Base-by-base conservation (phyloP, 1,140 invertebrate species). In the Aphaenogaster ashmeadi region DNA sequence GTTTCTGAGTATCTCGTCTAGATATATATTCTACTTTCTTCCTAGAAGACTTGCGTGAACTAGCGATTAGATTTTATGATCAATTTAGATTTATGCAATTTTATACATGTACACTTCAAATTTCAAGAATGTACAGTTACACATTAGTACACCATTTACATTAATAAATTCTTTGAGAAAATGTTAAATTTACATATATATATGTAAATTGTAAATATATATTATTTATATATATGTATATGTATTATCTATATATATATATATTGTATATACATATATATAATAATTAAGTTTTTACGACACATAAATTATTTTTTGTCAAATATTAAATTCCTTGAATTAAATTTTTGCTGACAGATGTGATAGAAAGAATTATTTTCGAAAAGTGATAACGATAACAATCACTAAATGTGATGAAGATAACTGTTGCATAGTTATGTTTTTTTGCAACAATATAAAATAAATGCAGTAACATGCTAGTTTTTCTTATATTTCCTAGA, bases 11-110 rank as follows among this genome's bases (percentile, higher is more conserved):
- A 90, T 88, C 56, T 86, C 62, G 56, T 90, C 36, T 85, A 85
- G 21, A 69, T 62, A 84, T 80, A 72, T 85, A 83, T 87, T 86
- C 60, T 81, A 90, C 38, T 78, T 74, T 81, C 66, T 88, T 54
- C 77, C 67, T 88, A 87, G 83, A 87, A 47, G 41, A 85, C 1
- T 87, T 91, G 90, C 72, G 83, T 90, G 64, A 88, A 81, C 21
- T 91, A 91, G 89, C 58, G 44, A 78, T 84, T 91, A 91, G 90
- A 84, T 50, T 87, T 66, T 87, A 62, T 38, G 54, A 72, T 75
- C n/a, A 81, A 60, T 89, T 80, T 62, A 60, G 54, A 64, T 87
- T 50, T 88, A 81, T n/a, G 8, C 47, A 36, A 77, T 58, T 89
- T 75, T 5, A 21, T 89, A 54, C 88, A 78, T 64, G 75, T 72